These are phyloP conservation scores for Falco naumanni DNA, from an alignment of 2,797 vertebrate species.

Conservation along the genomic window DNA sequence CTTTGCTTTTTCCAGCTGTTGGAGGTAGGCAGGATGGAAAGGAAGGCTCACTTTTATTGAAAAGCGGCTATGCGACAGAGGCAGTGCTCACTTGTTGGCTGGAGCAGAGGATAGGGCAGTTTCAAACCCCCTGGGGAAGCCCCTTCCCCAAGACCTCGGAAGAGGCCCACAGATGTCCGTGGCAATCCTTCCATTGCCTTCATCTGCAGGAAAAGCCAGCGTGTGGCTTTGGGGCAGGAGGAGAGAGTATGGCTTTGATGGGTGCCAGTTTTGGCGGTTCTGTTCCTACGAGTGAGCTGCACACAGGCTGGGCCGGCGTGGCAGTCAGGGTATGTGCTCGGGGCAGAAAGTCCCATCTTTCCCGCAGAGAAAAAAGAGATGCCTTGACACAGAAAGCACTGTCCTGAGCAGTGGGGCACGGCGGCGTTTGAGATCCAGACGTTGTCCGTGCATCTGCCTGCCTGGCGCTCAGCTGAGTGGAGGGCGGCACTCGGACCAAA, in stretches of 20 bases:
- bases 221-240: background rate
- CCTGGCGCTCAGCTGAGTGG: background rate
- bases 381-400: background rate
- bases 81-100: background rate
- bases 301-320: accelerated
- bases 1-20: background rate
- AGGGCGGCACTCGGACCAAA: background rate
- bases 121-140: background rate
- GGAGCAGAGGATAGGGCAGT: background rate
- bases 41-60: background rate
- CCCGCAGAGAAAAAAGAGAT: background rate
- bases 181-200: background rate
- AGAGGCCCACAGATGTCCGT: accelerated
- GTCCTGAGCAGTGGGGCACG: accelerated
- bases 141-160: background rate
- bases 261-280: accelerated
- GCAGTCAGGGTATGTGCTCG: accelerated
- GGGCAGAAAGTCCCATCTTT: background rate
- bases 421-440: accelerated
- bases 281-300: background rate
- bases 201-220: background rate
- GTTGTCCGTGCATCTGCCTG: accelerated
- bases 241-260: background rate
- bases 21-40: background rate
- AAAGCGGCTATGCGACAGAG: background rate